These are phyloP conservation scores for Eidolon dupreanum DNA, from an alignment of 2,797 vertebrate species.

Conservation along the genomic window DNA sequence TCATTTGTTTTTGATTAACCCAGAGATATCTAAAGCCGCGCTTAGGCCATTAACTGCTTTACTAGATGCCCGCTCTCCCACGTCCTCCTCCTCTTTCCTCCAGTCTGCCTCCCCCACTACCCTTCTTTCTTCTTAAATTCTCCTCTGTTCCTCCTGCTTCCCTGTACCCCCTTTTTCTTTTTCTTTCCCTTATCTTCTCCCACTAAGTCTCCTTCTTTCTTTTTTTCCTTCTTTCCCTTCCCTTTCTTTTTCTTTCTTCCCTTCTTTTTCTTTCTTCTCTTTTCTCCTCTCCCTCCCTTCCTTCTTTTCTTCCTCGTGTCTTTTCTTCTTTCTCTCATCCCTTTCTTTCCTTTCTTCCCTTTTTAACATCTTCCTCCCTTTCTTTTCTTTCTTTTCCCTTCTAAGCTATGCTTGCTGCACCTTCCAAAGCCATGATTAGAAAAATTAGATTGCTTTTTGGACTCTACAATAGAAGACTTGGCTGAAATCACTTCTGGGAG, in stretches of 20 bases:
- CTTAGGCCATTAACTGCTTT: constrained; percentile 51
- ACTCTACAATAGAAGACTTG: neutral
- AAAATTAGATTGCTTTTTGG: constrained; percentile 19
- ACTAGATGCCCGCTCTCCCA: neutral
- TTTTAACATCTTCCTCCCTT: too few relatives aligned
- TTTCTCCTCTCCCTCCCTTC: neutral
- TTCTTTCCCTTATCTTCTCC: neutral
- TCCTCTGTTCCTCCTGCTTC: neutral
- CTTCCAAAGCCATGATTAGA: neutral
- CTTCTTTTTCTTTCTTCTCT: too few relatives aligned
- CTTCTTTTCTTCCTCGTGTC: too few relatives aligned
- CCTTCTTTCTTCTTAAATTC: neutral
- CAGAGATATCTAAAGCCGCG: constrained; percentile 74
- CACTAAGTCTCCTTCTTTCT: neutral
- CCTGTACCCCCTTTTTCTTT: neutral
- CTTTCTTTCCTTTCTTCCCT: too few relatives aligned
- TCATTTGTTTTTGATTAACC: constrained; percentile 67
- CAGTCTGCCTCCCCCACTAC: neutral
- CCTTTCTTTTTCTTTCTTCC: neutral
- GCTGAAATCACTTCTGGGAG: neutral
- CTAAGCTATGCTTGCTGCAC: neutral
- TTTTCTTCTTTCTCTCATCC: too few relatives aligned
- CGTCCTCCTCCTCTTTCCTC: neutral
- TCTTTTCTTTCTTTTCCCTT: neutral
- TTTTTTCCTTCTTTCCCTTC: neutral